phyloP scores from a whole-genome alignment of 2,797 vertebrate genomes.

The Sebastes hopkinsi region DNA sequence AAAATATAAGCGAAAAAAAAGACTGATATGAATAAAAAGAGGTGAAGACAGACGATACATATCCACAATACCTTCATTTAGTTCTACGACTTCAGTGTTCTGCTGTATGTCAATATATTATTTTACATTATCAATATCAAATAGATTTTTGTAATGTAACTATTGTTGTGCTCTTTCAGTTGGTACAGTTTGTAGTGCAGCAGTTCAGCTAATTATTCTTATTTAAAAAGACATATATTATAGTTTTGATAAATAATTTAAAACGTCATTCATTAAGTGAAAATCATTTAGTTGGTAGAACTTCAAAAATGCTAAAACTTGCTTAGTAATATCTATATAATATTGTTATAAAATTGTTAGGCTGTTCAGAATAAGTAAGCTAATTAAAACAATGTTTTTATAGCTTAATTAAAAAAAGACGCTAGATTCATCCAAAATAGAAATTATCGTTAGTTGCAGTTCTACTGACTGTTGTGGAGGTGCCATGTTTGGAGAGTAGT shows the following conservation, averaged over 20 bases:
- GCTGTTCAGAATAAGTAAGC: background rate
- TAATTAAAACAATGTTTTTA: background rate
- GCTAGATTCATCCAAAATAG: background rate
- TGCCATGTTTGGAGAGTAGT: background rate
- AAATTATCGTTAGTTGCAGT: background rate
- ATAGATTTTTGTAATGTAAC: background rate
- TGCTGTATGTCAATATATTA: background rate
- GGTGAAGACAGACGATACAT: background rate
- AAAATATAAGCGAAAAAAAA: background rate
- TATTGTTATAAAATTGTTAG: background rate
- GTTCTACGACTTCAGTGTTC: background rate
- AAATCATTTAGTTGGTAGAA: background rate
- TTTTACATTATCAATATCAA: background rate
- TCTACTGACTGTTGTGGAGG: background rate
- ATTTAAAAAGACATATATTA: background rate
- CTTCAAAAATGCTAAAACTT: background rate
- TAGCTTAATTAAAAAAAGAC: background rate
- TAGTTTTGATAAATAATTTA: background rate
- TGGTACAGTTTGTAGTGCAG: conserved; percentile 14
- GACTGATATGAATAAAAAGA: background rate
- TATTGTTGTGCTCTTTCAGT: conserved; percentile 43
- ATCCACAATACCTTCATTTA: background rate
- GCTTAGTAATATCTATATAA: background rate
- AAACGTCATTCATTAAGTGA: background rate
- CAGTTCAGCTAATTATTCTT: background rate